These are phyloP conservation scores for Agonum fuliginosum DNA, from an alignment of 2,888 invertebrate species.

Conservation along the genomic window DNA sequence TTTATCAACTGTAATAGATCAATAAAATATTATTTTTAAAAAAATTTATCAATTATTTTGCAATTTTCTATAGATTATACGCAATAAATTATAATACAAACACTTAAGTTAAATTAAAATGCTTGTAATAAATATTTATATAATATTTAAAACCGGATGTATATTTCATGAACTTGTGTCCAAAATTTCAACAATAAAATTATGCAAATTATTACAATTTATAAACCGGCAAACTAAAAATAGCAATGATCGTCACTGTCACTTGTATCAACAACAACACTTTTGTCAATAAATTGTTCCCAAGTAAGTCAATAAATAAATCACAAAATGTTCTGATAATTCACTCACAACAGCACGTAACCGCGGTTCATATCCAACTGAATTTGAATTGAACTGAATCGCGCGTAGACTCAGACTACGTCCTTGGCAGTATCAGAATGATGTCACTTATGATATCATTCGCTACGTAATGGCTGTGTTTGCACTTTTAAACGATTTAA, in stretches of 20 bases:
- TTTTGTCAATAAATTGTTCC: not conserved
- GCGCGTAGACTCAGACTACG: not conserved
- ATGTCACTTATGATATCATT: slow-evolving; percentile 58
- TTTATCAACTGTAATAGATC: too few relatives aligned
- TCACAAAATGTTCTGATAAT: not conserved
- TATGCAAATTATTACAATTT: slow-evolving; percentile 10
- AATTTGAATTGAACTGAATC: slow-evolving; percentile 7
- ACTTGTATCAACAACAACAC: not conserved
- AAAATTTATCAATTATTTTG: not conserved
- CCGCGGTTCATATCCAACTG: not conserved
- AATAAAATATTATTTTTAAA: not conserved
- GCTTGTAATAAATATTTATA: not conserved
- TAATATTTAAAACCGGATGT: not conserved
- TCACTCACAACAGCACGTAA: not conserved
- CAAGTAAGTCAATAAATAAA: not conserved
- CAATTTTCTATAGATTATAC: too few relatives aligned
- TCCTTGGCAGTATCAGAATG: slow-evolving; percentile 47
- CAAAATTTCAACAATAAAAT: slow-evolving; percentile 1
- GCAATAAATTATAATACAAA: too few relatives aligned
- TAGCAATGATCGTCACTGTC: slow-evolving; percentile 20
- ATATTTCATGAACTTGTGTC: not conserved
- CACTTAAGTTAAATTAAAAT: too few relatives aligned
- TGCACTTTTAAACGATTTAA: slow-evolving; percentile 47
- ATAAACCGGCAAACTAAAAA: slow-evolving; percentile 24
- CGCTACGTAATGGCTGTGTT: slow-evolving; percentile 21